Conservation (phyloP, 2,888 invertebrate genomes). For the Lasiommata megera region DNA sequence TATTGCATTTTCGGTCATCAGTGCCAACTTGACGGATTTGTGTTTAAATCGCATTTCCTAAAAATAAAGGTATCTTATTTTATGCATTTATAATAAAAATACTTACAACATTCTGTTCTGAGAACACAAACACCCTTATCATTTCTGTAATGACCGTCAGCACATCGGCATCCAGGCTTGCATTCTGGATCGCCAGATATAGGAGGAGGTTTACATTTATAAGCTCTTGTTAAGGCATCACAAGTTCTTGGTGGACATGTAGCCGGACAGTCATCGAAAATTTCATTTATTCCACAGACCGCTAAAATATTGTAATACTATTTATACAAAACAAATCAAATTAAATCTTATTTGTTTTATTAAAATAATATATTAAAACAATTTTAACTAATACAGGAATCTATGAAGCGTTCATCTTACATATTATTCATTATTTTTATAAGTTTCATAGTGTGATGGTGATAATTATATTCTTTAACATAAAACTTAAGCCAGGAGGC, state of each 20-base stretch:
- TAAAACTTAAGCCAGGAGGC: too few relatives aligned
- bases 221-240: conserved; percentile 2
- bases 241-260: conserved; percentile 19
- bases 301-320: neutral
- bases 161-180: conserved; percentile 24
- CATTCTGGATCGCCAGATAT: conserved; percentile 22
- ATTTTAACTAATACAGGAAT: too few relatives aligned
- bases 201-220: conserved; percentile 2
- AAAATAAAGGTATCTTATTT: neutral
- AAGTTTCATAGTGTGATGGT: too few relatives aligned
- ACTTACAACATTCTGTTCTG: conserved; percentile 24
- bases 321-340: too few relatives aligned
- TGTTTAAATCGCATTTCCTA: too few relatives aligned
- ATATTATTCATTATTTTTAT: too few relatives aligned
- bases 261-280: conserved; percentile 22
- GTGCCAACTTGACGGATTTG: too few relatives aligned
- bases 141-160: conserved; percentile 22
- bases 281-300: conserved; percentile 19
- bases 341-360: too few relatives aligned
- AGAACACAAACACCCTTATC: conserved; percentile 29
- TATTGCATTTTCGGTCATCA: too few relatives aligned
- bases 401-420: too few relatives aligned
- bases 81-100: neutral
- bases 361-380: too few relatives aligned
- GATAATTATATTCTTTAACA: too few relatives aligned